Evolutionary conservation across 1,140 invertebrate genomes (phyloP).

Genomic region (Atta cephalotes): DNA sequence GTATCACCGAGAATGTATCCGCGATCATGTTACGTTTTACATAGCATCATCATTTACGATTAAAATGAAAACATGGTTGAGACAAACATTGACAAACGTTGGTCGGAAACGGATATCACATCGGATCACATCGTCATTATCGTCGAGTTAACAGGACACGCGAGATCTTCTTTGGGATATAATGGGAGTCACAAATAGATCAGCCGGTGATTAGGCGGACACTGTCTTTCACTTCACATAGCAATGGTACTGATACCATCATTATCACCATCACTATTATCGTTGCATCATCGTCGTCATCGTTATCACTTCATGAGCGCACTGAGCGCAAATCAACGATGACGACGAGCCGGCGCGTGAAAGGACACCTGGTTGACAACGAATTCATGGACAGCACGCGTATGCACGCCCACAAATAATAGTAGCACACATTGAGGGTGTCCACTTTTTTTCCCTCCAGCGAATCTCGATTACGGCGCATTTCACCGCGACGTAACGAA

Average conservation of each 20-base stretch:
- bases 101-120: neutral
- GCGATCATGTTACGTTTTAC: neutral
- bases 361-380: constrained; percentile 27
- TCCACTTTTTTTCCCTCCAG: neutral
- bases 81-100: neutral
- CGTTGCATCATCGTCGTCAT: constrained; percentile 21
- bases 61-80: neutral
- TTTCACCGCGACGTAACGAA: constrained; percentile 47
- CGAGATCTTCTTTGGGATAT: neutral
- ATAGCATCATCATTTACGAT: neutral
- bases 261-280: neutral
- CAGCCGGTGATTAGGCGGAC: constrained; percentile 63
- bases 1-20: constrained; percentile 20
- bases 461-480: constrained; percentile 37
- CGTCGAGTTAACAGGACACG: neutral
- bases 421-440: constrained; percentile 29
- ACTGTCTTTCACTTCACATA: constrained; percentile 48
- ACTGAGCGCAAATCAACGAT: constrained; percentile 24
- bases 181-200: constrained; percentile 29
- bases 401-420: constrained; percentile 5
- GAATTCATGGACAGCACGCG: neutral
- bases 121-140: neutral
- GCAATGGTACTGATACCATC: constrained; percentile 44
- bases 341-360: constrained; percentile 9
- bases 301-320: constrained; percentile 23